Evolutionary conservation across 1,140 invertebrate species (phyloP).

Genomic region (Drosophila ercepeae): DNA sequence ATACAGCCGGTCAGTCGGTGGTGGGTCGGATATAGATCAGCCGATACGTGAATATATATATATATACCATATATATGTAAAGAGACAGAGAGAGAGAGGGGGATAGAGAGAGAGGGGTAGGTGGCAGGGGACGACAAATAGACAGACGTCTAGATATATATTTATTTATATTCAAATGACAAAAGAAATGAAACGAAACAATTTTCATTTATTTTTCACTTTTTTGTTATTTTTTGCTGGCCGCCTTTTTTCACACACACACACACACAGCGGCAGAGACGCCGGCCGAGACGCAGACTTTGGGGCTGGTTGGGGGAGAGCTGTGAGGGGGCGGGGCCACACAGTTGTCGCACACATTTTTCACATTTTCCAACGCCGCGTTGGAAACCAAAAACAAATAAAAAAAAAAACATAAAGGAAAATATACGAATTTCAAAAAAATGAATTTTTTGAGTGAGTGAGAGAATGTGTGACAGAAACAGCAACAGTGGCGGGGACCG

Average conservation of each 20-base stretch:
- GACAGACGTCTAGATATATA: conserved; percentile 71
- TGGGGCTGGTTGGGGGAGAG: neutral
- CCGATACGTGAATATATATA: conserved; percentile 13
- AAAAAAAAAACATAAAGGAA: conserved; percentile 20
- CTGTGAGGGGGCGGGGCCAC: conserved; percentile 1
- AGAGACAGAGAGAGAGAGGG: neutral
- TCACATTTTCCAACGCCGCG: conserved; percentile 57
- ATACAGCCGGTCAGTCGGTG: neutral
- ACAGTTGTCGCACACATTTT: conserved; percentile 79
- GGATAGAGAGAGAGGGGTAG: neutral
- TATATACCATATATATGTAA: conserved; percentile 39
- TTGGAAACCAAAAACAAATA: conserved; percentile 20
- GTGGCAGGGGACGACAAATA: conserved; percentile 48
- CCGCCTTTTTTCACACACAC: conserved; percentile 27
- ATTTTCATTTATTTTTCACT: conserved; percentile 64
- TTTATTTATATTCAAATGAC: conserved; percentile 81
- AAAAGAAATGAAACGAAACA: conserved; percentile 80
- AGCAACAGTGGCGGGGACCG: neutral
- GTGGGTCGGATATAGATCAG: conserved; percentile 25
- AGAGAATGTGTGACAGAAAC: neutral
- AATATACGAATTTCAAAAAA: conserved; percentile 37
- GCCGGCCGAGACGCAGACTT: conserved; percentile 11
- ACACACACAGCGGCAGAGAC: conserved; percentile 6
- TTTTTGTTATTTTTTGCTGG: conserved; percentile 23
- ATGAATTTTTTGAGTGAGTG: neutral